These are phyloP conservation scores for Anoplopoma fimbria DNA, from an alignment of 2,113 vertebrate genomes.

Conservation along the genomic window DNA sequence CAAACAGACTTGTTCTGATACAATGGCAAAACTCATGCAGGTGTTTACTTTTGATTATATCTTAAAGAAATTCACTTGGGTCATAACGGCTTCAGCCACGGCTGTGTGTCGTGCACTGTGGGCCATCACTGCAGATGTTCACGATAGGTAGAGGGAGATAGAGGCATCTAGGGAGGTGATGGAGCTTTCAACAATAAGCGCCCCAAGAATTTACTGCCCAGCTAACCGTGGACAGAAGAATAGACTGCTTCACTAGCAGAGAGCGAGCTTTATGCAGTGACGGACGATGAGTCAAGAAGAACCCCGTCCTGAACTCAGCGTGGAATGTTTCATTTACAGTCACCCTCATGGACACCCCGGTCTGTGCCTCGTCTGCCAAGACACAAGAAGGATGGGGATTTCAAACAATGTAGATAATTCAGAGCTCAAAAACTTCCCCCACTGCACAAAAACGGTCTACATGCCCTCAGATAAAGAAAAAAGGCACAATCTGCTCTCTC, in stretches of 20 bases:
- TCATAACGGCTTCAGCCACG: conserved; percentile 10
- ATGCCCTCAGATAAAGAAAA: conserved; percentile 34
- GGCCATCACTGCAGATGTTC: conserved; percentile 39
- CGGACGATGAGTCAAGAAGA: conserved; percentile 74
- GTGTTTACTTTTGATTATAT: conserved; percentile 58
- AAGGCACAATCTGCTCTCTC: conserved; percentile 30
- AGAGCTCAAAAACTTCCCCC: conserved; percentile 49
- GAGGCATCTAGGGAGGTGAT: conserved; percentile 55
- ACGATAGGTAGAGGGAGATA: conserved; percentile 53
- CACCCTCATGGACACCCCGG: conserved; percentile 56
- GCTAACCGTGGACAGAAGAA: conserved; percentile 58
- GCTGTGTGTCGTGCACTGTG: background rate
- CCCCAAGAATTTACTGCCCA: conserved; percentile 61
- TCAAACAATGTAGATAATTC: conserved; percentile 76
- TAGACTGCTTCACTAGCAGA: conserved; percentile 54
- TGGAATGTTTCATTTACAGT: conserved; percentile 76
- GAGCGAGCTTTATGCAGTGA: conserved; percentile 64
- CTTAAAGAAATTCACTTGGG: conserved; percentile 42
- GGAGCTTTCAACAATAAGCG: conserved; percentile 59
- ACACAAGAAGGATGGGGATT: conserved; percentile 65
- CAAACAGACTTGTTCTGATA: conserved; percentile 48
- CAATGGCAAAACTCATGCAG: conserved; percentile 45
- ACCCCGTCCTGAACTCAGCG: conserved; percentile 71
- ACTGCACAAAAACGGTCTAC: conserved; percentile 42
- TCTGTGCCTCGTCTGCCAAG: conserved; percentile 62